A percentile compares a stretch with the other conserved stretches of the same genome.
These are phyloP conservation scores for Hozukius guyotensis DNA, from an alignment of 2,797 vertebrate species.

Conservation along the genomic window DNA sequence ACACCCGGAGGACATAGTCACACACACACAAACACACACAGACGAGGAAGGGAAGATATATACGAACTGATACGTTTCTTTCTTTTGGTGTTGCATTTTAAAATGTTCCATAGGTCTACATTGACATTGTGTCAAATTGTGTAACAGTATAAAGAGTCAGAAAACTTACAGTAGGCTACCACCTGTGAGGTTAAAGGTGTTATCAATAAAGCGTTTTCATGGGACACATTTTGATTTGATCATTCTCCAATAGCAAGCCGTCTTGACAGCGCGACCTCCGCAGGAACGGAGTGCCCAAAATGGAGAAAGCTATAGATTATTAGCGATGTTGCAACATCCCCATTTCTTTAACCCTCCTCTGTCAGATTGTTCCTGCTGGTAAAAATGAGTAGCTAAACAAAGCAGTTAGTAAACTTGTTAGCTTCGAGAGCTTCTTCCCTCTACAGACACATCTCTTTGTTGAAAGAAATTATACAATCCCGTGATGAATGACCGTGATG, in stretches of 20 bases:
- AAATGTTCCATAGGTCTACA: neutral
- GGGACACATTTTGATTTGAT: neutral
- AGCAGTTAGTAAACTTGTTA: neutral
- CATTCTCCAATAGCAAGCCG: neutral
- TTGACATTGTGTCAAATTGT: neutral
- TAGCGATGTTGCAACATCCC: neutral
- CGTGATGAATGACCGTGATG: accelerated
- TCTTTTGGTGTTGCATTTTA: conserved; percentile 5
- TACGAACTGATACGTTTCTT: neutral
- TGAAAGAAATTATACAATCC: neutral
- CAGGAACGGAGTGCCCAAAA: neutral
- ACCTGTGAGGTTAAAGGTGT: neutral
- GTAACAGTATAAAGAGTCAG: neutral
- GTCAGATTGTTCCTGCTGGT: neutral
- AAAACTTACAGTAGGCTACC: neutral
- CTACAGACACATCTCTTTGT: neutral
- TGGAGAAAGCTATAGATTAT: neutral
- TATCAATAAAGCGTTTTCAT: neutral
- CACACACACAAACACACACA: conserved; percentile 4
- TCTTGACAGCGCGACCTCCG: neutral
- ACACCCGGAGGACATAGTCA: conserved; percentile 78
- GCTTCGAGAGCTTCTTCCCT: neutral
- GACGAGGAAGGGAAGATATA: neutral
- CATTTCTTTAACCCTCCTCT: neutral
- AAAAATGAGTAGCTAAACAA: neutral